Percentiles rank a stretch among this genome's conserved stretches.
Conservation (phyloP, 2,113 vertebrate genomes). For the Gallinago paraguaiae region DNA sequence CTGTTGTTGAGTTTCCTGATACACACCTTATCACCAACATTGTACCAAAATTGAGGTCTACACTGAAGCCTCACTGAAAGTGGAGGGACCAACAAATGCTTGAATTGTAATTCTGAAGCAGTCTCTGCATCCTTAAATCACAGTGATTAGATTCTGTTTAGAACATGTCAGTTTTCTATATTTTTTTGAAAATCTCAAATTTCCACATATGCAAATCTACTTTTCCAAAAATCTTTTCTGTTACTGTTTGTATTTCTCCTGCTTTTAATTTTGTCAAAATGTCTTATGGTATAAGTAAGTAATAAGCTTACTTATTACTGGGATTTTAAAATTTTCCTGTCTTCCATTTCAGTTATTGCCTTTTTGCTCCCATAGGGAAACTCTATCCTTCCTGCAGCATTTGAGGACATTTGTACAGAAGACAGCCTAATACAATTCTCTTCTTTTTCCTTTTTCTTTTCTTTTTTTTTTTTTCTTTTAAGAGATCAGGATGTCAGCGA, state of each 20-base stretch:
- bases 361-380: background rate
- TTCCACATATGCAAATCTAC: background rate
- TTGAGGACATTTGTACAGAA: background rate
- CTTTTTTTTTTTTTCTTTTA: background rate
- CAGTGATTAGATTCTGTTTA: background rate
- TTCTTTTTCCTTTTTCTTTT: fast-evolving
- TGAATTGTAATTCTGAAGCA: background rate
- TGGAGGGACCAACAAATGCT: background rate
- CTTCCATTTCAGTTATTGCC: background rate
- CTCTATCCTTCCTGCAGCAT: background rate
- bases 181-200: background rate
- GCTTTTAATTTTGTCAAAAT: background rate
- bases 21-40: background rate
- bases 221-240: background rate
- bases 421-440: background rate
- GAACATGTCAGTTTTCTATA: background rate
- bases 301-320: background rate
- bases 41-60: background rate
- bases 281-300: background rate
- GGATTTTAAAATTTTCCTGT: background rate
- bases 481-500: background rate
- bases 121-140: background rate
- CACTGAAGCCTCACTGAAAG: background rate
- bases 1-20: background rate
- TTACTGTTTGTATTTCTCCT: background rate